Percentiles rank a stretch among this genome's conserved stretches.
These are phyloP conservation scores for Macrobrachium nipponense DNA, from an alignment of 1,140 invertebrate species.

Conservation along the genomic window DNA sequence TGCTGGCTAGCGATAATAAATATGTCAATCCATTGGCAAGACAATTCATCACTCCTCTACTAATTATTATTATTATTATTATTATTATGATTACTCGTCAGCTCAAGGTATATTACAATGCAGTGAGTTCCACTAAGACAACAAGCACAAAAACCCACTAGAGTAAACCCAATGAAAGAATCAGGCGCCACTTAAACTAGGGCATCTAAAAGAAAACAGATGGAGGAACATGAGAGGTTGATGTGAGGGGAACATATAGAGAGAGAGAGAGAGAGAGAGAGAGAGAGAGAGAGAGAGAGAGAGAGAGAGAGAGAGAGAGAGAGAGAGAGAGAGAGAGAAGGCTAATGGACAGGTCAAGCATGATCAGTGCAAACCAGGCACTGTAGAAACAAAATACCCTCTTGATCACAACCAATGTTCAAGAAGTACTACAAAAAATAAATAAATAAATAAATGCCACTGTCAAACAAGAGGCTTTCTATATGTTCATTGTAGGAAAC, in stretches of 20 bases:
- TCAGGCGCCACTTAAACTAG: conserved; percentile 56
- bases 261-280: conserved; percentile 30
- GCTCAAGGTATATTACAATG: conserved; percentile 59
- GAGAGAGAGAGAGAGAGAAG: conserved; percentile 49
- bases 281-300: conserved; percentile 35
- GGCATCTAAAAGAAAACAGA: conserved; percentile 48
- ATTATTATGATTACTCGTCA: conserved; percentile 54
- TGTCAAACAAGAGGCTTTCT: conserved; percentile 19
- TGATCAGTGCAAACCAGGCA: conserved; percentile 50
- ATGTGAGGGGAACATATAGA: neutral
- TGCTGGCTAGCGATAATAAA: conserved; percentile 56
- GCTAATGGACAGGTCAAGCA: conserved; percentile 55
- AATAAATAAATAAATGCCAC: conserved; percentile 9
- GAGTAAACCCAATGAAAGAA: conserved; percentile 53
- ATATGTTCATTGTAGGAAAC: conserved; percentile 10
- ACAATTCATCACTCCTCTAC: conserved; percentile 56
- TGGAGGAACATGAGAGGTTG: conserved; percentile 14
- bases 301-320: conserved; percentile 38
- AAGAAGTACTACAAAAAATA: conserved; percentile 1
- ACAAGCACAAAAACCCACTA: conserved; percentile 58
- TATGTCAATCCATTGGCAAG: conserved; percentile 57
- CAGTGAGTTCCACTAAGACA: conserved; percentile 61
- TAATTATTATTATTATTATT: conserved; percentile 49
- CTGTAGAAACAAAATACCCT: conserved; percentile 31
- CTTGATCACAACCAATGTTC: conserved; percentile 3